These are phyloP conservation scores for Noctilio leporinus DNA, from an alignment of 2,113 vertebrate species.

Conservation along the genomic window DNA sequence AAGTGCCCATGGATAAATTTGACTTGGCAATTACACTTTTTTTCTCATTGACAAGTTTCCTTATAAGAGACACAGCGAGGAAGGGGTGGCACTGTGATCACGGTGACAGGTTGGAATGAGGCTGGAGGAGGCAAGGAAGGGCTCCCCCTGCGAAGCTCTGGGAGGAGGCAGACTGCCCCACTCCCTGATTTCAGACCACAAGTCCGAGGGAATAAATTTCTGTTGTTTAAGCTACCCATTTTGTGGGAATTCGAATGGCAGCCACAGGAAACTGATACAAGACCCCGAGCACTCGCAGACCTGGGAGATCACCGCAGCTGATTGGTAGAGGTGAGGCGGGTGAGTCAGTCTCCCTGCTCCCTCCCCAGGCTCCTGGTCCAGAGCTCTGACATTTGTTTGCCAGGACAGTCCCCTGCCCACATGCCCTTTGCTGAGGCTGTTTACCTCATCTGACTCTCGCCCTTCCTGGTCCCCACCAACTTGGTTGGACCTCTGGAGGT, in stretches of 20 bases:
- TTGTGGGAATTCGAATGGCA: not conserved
- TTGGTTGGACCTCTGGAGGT: not conserved
- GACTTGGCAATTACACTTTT: too few species aligned
- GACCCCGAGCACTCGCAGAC: not conserved
- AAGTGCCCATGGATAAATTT: not conserved
- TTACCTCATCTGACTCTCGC: not conserved
- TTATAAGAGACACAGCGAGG: not conserved
- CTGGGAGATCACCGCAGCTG: too few species aligned
- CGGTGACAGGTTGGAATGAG: fast-evolving
- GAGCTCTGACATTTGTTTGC: not conserved
- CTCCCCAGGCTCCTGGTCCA: not conserved
- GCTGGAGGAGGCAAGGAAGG: fast-evolving
- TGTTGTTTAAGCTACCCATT: not conserved
- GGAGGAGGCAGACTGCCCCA: too few species aligned
- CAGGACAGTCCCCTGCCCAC: not conserved
- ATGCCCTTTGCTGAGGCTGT: not conserved
- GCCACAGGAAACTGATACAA: not conserved
- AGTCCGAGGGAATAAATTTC: not conserved
- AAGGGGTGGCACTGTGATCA: not conserved
- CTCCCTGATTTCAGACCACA: not conserved
- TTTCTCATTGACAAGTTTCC: not conserved
- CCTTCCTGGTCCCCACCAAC: fast-evolving
- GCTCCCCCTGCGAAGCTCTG: fast-evolving
- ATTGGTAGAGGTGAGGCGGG: not conserved
- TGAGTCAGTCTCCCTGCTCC: fast-evolving